These are phyloP conservation scores for Sylvietta virens DNA, from an alignment of 2,113 vertebrate species.

Conservation along the genomic window DNA sequence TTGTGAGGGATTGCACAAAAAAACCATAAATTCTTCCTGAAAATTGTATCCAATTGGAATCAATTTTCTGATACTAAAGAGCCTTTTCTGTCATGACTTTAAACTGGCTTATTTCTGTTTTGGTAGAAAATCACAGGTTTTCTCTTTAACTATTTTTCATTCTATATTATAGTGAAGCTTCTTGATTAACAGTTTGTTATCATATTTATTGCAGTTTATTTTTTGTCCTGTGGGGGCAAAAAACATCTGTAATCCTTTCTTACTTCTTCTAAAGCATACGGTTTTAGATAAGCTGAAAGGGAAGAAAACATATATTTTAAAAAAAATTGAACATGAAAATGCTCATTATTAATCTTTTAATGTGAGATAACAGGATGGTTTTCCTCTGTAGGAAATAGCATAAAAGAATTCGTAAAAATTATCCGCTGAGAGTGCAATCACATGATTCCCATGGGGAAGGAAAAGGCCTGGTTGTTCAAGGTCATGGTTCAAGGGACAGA, in stretches of 20 bases:
- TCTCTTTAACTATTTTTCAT: neutral
- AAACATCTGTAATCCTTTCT: constrained; percentile 4
- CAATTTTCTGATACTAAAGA: neutral
- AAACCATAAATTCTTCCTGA: neutral
- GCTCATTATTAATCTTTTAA: neutral
- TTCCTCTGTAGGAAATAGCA: constrained; percentile 71
- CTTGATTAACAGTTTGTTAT: neutral
- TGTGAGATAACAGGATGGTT: constrained; percentile 56
- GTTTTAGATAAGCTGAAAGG: constrained; percentile 33
- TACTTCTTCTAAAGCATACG: constrained; percentile 21
- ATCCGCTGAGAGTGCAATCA: constrained; percentile 72
- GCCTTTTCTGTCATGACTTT: neutral
- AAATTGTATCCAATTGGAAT: neutral
- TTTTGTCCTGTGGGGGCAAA: neutral
- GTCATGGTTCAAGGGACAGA: constrained; percentile 61
- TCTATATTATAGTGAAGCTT: neutral
- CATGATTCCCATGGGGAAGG: constrained; percentile 63
- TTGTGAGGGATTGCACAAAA: neutral
- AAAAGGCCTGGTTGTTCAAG: constrained; percentile 53
- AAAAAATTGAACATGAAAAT: neutral
- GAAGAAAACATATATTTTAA: neutral
- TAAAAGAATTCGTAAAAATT: constrained; percentile 61
- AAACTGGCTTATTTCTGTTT: neutral
- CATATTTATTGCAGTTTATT: neutral
- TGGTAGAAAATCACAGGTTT: neutral